Conservation (phyloP, 2,888 invertebrate genomes). For the Nomada fabriciana region DNA sequence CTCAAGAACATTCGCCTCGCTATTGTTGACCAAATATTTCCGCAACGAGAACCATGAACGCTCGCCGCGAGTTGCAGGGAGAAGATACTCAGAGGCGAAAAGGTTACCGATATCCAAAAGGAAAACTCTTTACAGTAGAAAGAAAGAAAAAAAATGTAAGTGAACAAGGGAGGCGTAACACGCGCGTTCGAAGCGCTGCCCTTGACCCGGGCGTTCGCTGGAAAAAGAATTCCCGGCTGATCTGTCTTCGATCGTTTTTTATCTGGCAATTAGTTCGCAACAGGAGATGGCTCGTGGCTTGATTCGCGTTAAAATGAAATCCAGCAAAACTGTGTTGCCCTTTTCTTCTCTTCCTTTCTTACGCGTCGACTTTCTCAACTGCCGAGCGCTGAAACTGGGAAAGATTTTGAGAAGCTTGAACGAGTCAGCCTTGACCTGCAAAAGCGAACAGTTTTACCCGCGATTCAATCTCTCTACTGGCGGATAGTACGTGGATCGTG, state of each 20-base stretch:
- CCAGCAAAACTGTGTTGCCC: not conserved
- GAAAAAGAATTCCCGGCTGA: constrained; percentile 19
- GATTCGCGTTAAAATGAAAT: not conserved
- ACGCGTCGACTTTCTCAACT: constrained; percentile 6
- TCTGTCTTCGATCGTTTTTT: constrained; percentile 12
- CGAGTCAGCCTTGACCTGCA: constrained; percentile 7
- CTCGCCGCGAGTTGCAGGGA: too few species aligned
- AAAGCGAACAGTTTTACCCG: not conserved
- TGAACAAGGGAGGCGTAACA: not conserved
- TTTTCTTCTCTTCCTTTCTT: not conserved
- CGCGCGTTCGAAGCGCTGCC: constrained; percentile 5
- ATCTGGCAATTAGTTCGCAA: constrained; percentile 9
- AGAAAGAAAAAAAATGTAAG: not conserved
- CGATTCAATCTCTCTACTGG: not conserved
- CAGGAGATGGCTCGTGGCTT: too few species aligned
- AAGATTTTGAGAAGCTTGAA: not conserved
- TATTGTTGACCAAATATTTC: too few species aligned
- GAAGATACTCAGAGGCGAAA: too few species aligned
- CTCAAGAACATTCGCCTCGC: too few species aligned
- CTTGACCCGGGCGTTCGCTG: constrained; percentile 33
- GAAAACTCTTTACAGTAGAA: not conserved
- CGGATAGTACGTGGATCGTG: not conserved
- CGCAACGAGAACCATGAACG: too few species aligned
- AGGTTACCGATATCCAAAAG: too few species aligned
- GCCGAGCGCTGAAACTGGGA: not conserved